Base-by-base conservation (phyloP, 2,888 invertebrate species). In the Lysandra bellargus region DNA sequence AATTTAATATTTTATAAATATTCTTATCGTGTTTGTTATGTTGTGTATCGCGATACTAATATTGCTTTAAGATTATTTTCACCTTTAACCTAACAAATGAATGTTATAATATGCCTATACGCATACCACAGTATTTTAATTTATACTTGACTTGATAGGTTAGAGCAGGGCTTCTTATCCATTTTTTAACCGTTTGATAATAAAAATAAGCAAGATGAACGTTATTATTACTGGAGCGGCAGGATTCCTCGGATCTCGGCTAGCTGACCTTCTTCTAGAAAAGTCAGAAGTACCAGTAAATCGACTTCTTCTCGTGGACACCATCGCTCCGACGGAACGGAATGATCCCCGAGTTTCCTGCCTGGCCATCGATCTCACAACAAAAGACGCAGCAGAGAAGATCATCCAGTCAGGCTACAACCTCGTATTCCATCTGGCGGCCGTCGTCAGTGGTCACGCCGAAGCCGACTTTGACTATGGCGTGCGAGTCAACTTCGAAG, bases 381-480 rank as follows among this genome's bases (percentile, higher is more conserved):
- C 81, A 7, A 83, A 87, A 9, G 86, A 83, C 0, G 89, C 88
- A 33, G 88, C 89, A 3, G 86, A 85, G 1, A 80, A 78, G 0
- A 84, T 91, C 1, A 83, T 92, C 7, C 82, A 85, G 5, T 23
- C 84, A n/a, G 84, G 85, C 30, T 85, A 86, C 64, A 86, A 87
- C 79, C 85, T 89, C 12, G 78, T 93, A 23, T 90, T 92, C 81
- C 94, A 94, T 80, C 85, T 94, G 2, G 93, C 93, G 2, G 93
- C 94, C 30, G 84, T 91, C 9, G 92, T 94, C 44, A 93, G 93
- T 80, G 93, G 94, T 0, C 88, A 88, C 74, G 91, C 93, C 12
- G 94, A 94, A 85, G 84, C 83, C 0, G 90, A 93, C 80, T 91
- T 93, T 79, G 91, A 93, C 12, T 85, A 90, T 4, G 94, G 93